Evolutionary conservation across 2,113 vertebrate genomes (phyloP).

Genomic region (Mohoua ochrocephala): DNA sequence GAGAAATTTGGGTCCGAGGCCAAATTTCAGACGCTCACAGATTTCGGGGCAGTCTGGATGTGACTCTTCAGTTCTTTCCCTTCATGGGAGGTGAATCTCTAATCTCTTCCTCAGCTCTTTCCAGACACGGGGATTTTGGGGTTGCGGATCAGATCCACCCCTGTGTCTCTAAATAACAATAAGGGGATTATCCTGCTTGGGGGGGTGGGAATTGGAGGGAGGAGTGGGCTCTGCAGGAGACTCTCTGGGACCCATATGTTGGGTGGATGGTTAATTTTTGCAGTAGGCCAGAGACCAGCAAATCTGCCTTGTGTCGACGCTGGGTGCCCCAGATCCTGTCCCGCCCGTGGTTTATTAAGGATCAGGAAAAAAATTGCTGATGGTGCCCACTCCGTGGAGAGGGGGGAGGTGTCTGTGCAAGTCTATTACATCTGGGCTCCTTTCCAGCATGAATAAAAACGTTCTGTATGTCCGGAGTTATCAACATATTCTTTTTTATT

Average conservation of each 20-base stretch:
- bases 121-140: background rate
- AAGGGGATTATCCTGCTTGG: conserved; percentile 34
- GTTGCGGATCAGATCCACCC: conserved; percentile 10
- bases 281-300: background rate
- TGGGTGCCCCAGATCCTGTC: background rate
- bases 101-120: conserved; percentile 16
- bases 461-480: conserved; percentile 16
- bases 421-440: conserved; percentile 54
- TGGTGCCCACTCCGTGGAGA: background rate
- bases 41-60: background rate
- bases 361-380: conserved; percentile 3
- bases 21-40: conserved; percentile 13
- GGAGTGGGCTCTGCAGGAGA: conserved; percentile 26
- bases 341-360: background rate
- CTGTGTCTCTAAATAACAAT: conserved; percentile 48
- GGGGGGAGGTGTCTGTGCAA: background rate
- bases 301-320: background rate
- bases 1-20: conserved; percentile 19
- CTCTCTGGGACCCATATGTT: conserved; percentile 47
- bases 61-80: background rate
- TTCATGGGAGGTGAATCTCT: background rate
- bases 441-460: conserved; percentile 41
- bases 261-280: conserved; percentile 43
- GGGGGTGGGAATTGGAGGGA: background rate
- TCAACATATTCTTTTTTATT: conserved; percentile 41